These are phyloP conservation scores for Arctopsyche grandis DNA, from an alignment of 1,140 invertebrate species.

Conservation along the genomic window DNA sequence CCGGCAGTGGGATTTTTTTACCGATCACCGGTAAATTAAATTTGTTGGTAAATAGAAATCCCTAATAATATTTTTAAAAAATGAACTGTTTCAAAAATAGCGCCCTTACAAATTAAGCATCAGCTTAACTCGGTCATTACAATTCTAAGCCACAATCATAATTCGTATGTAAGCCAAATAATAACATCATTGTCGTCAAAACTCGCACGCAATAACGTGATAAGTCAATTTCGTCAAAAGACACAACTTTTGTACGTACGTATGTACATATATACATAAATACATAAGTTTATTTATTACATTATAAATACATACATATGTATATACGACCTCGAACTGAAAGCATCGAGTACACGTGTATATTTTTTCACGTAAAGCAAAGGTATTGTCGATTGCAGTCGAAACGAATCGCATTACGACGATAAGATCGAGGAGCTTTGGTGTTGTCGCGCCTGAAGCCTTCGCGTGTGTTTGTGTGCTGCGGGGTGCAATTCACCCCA, in stretches of 20 bases:
- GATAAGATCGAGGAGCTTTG: conserved; percentile 18
- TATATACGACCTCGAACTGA: too few species aligned
- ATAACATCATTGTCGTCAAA: background rate
- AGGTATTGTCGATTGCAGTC: background rate
- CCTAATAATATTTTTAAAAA: too few species aligned
- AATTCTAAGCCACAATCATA: background rate
- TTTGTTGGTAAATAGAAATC: too few species aligned
- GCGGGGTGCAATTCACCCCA: background rate
- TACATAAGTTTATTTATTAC: too few species aligned
- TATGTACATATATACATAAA: too few species aligned
- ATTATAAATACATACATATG: too few species aligned
- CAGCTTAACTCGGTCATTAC: background rate
- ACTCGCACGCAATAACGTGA: background rate
- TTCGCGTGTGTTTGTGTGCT: background rate
- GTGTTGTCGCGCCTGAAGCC: background rate
- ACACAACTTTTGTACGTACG: background rate
- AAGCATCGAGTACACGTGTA: too few species aligned
- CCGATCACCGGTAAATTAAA: too few species aligned
- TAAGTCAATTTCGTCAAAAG: conserved; percentile 5
- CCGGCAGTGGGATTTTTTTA: too few species aligned
- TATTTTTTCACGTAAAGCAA: background rate
- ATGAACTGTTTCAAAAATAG: background rate
- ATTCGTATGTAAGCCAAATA: background rate
- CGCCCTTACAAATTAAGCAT: background rate
- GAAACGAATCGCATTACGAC: conserved; percentile 13